Conservation (phyloP, 2,113 vertebrate genomes). For the Carollia perspicillata region DNA sequence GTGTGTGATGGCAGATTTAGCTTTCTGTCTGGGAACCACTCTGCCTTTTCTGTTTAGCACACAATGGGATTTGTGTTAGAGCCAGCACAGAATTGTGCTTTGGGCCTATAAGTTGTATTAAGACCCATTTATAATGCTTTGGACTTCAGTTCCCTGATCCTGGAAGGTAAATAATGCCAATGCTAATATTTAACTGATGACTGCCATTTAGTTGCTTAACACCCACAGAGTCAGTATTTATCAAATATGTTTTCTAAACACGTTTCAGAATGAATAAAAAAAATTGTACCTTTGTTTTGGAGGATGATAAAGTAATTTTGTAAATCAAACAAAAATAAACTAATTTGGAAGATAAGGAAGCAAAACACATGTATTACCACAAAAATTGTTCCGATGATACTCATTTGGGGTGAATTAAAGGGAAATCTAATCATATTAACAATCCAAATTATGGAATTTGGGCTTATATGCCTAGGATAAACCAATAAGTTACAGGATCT, state of each 20-base stretch:
- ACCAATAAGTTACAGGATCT: not conserved
- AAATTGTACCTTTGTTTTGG: not conserved
- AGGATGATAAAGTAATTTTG: not conserved
- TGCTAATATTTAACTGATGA: conserved; percentile 73
- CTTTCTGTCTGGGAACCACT: conserved; percentile 69
- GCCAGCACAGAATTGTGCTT: conserved; percentile 72
- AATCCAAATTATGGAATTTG: not conserved
- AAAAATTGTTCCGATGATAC: not conserved
- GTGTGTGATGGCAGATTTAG: conserved; percentile 73
- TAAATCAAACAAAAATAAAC: not conserved
- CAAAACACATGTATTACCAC: not conserved
- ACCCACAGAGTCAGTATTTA: conserved; percentile 53
- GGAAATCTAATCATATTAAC: not conserved
- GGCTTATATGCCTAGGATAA: not conserved
- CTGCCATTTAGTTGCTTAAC: conserved; percentile 57
- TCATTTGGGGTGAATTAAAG: not conserved
- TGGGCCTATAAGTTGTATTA: conserved; percentile 68
- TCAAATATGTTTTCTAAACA: conserved; percentile 26
- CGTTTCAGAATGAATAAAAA: not conserved
- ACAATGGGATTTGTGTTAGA: conserved; percentile 77
- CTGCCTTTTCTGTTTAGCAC: conserved; percentile 74
- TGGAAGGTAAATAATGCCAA: conserved; percentile 74
- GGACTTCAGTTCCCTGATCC: conserved; percentile 73
- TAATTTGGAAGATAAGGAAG: not conserved
- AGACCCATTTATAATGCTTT: conserved; percentile 77